Conservation (phyloP, 2,797 vertebrate genomes). For the Pantherophis alleghaniensis region DNA sequence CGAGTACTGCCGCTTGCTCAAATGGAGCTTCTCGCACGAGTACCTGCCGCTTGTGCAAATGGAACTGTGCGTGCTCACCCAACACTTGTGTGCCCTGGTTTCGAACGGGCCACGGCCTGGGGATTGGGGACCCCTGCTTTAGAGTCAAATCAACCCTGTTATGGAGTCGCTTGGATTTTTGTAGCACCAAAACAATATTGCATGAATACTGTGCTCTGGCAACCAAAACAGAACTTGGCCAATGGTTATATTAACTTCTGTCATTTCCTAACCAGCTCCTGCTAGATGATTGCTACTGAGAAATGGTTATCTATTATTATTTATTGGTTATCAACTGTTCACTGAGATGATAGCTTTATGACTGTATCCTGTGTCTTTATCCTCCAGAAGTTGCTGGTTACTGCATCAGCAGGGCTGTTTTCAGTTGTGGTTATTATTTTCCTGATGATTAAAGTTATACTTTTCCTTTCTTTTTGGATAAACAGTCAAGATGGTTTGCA, state of each 20-base stretch:
- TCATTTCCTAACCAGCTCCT: neutral
- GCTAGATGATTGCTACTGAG: neutral
- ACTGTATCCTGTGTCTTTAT: neutral
- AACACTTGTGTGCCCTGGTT: neutral
- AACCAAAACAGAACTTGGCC: neutral
- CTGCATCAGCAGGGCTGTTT: neutral
- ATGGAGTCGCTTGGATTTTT: neutral
- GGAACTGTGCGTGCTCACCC: neutral
- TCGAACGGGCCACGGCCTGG: neutral
- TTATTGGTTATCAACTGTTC: neutral
- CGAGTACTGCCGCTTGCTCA: neutral
- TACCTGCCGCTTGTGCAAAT: rapidly evolving
- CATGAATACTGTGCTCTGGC: neutral
- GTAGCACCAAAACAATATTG: neutral
- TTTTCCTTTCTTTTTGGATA: neutral
- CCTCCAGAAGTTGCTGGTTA: neutral
- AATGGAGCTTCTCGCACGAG: neutral
- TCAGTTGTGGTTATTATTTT: neutral
- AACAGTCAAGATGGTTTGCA: neutral
- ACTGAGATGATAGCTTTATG: neutral
- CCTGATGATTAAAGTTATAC: neutral
- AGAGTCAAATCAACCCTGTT: neutral
- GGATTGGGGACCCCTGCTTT: neutral
- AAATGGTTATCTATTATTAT: neutral
- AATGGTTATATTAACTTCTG: neutral